Conservation (phyloP, 2,888 invertebrate species). For the Cephus pygmeus region DNA sequence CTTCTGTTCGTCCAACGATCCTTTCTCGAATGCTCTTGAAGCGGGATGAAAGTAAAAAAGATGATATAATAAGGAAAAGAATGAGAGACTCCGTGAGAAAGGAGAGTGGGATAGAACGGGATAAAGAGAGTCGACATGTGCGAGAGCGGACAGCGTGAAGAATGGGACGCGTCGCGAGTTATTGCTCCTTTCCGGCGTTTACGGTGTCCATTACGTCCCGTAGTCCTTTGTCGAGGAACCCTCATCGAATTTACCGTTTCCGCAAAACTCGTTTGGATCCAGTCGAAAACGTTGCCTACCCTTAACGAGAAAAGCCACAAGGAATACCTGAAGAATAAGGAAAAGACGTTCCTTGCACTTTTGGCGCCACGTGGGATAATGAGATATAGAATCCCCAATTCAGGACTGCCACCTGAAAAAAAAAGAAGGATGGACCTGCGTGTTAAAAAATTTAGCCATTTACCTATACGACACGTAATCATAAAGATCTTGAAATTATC, state of each 20-base stretch:
- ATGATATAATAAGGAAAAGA: not conserved
- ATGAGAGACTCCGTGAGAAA: not conserved
- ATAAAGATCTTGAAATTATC: not conserved
- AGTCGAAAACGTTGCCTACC: slow-evolving; percentile 20
- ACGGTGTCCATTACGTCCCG: slow-evolving; percentile 54
- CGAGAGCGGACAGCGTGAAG: slow-evolving; percentile 38
- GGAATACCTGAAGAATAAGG: not conserved
- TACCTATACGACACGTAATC: not conserved
- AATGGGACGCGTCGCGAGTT: slow-evolving; percentile 49
- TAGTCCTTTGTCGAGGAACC: slow-evolving; percentile 27
- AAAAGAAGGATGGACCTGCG: not conserved
- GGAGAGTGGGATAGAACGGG: not conserved
- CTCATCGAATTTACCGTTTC: not conserved
- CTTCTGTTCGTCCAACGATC: not conserved
- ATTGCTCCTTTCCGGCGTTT: slow-evolving; percentile 57
- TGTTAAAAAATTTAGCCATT: not conserved
- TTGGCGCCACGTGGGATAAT: not conserved
- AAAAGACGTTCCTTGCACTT: not conserved
- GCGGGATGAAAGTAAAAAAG: not conserved
- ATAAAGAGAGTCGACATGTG: slow-evolving; percentile 31
- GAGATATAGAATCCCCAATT: not conserved
- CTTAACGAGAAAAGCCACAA: slow-evolving; percentile 8
- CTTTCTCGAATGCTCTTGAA: not conserved
- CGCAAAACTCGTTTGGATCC: not conserved
- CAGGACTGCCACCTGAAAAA: not conserved